Percentiles rank a stretch among this genome's conserved stretches.
These are phyloP conservation scores for Entomobrya proxima DNA, from an alignment of 2,888 invertebrate genomes.

Conservation along the genomic window DNA sequence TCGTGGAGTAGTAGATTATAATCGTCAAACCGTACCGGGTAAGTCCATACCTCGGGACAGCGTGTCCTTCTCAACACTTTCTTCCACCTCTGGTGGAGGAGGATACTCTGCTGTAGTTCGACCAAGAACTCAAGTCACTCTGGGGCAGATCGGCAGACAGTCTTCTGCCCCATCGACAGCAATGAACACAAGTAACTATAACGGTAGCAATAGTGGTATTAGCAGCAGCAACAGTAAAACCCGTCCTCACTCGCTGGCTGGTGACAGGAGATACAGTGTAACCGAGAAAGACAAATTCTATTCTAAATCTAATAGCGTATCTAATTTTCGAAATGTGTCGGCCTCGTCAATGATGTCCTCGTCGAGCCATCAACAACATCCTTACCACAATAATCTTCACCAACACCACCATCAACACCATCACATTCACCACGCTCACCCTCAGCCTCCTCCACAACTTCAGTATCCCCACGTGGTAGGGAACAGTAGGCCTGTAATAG, in stretches of 20 bases:
- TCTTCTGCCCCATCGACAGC: conserved; percentile 51
- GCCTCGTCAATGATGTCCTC: conserved; percentile 27
- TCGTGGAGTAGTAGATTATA: conserved; percentile 44
- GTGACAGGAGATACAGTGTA: conserved; percentile 67
- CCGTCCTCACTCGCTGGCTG: conserved; percentile 67
- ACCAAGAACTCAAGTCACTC: conserved; percentile 55
- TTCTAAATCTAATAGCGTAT: conserved; percentile 71
- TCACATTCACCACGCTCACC: conserved; percentile 25
- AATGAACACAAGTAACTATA: conserved; percentile 26
- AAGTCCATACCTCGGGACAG: conserved; percentile 61
- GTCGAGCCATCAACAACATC: not conserved
- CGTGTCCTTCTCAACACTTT: conserved; percentile 58
- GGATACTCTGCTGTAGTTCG: conserved; percentile 5
- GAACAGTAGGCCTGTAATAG: conserved; percentile 61
- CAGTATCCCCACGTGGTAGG: conserved; percentile 62
- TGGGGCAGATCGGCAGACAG: conserved; percentile 62
- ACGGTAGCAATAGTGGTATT: conserved; percentile 29
- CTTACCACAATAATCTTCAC: not conserved
- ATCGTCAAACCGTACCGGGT: conserved; percentile 65
- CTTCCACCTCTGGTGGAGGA: conserved; percentile 30
- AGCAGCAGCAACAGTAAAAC: conserved; percentile 46
- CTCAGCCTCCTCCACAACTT: conserved; percentile 14
- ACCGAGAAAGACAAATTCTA: conserved; percentile 68
- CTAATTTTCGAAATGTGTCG: conserved; percentile 69
- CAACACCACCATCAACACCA: conserved; percentile 37